Conservation (phyloP, 2,888 invertebrate species). For the Morpho deidamia region DNA sequence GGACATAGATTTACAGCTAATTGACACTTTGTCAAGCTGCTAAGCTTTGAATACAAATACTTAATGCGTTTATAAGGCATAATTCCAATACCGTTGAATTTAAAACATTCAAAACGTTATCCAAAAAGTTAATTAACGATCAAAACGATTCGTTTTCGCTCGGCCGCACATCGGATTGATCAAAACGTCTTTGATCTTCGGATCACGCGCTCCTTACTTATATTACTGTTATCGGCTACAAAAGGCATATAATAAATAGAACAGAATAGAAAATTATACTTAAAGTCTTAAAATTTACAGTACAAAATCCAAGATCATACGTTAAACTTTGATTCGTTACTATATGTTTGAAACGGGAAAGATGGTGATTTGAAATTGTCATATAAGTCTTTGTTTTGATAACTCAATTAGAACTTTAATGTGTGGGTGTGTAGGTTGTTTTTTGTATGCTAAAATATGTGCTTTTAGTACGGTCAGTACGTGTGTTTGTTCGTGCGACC, state of each 20-base stretch:
- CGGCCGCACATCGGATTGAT: constrained; percentile 51
- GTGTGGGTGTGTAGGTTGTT: background rate
- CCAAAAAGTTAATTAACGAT: constrained; percentile 42
- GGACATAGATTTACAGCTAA: no score
- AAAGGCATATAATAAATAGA: constrained; percentile 27
- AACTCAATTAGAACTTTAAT: constrained; percentile 22
- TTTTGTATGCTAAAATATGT: constrained; percentile 16
- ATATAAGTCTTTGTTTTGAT: background rate
- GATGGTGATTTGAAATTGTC: background rate
- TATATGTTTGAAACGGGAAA: constrained; percentile 7
- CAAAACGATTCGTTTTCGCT: constrained; percentile 45
- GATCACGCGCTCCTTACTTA: constrained; percentile 71
- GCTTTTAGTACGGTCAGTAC: constrained; percentile 16
- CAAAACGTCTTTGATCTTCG: constrained; percentile 68
- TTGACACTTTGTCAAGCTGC: no score
- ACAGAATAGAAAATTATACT: constrained; percentile 12
- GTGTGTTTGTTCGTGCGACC: constrained; percentile 40
- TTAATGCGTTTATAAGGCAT: no score
- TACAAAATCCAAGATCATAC: constrained; percentile 11
- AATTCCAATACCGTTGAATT: no score
- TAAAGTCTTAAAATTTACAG: constrained; percentile 2
- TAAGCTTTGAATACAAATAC: no score
- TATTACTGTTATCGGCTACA: constrained; percentile 53
- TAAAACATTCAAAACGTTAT: constrained; percentile 13
- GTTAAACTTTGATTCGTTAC: constrained; percentile 17